Evolutionary conservation across 1,140 invertebrate species (phyloP).

Genomic region (Cyclargus thomasi): DNA sequence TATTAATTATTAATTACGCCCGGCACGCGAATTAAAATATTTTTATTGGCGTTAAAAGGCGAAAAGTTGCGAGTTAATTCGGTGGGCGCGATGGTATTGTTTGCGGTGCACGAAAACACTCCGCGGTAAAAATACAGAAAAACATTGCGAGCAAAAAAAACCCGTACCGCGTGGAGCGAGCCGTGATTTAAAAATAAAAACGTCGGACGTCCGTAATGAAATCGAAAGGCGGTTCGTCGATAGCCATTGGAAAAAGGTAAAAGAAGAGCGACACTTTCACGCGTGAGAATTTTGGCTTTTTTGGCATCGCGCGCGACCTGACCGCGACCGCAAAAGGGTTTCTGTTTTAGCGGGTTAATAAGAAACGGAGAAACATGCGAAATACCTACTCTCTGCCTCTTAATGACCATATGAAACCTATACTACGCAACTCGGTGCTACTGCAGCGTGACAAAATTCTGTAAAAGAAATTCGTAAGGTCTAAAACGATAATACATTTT

Average conservation of each 20-base stretch:
- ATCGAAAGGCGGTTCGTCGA: slow-evolving; percentile 74
- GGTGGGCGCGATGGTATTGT: slow-evolving; percentile 68
- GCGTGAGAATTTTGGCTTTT: slow-evolving; percentile 71
- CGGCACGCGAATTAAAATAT: slow-evolving; percentile 69
- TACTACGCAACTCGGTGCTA: too few relatives aligned
- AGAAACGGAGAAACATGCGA: slow-evolving; percentile 32
- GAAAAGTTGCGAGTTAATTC: slow-evolving; percentile 71
- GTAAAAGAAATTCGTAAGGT: too few relatives aligned
- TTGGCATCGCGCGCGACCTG: slow-evolving; percentile 45
- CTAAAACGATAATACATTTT: too few relatives aligned
- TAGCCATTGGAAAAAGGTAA: slow-evolving; percentile 72
- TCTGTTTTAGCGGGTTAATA: slow-evolving; percentile 50
- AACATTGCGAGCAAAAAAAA: slow-evolving; percentile 56
- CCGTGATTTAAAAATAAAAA: slow-evolving; percentile 74
- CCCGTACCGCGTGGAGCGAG: slow-evolving; percentile 52
- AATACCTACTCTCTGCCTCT: background rate
- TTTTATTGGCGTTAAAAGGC: slow-evolving; percentile 70
- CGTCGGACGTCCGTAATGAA: slow-evolving; percentile 69
- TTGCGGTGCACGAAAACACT: slow-evolving; percentile 66
- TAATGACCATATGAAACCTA: background rate
- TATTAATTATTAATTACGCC: slow-evolving; percentile 74
- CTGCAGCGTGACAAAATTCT: slow-evolving; percentile 5
- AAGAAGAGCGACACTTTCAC: slow-evolving; percentile 68
- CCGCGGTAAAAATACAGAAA: slow-evolving; percentile 59
- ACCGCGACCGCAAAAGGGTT: slow-evolving; percentile 38